Evolutionary conservation across 2,888 invertebrate species (phyloP).

Genomic region (Netelia fuscicornis): DNA sequence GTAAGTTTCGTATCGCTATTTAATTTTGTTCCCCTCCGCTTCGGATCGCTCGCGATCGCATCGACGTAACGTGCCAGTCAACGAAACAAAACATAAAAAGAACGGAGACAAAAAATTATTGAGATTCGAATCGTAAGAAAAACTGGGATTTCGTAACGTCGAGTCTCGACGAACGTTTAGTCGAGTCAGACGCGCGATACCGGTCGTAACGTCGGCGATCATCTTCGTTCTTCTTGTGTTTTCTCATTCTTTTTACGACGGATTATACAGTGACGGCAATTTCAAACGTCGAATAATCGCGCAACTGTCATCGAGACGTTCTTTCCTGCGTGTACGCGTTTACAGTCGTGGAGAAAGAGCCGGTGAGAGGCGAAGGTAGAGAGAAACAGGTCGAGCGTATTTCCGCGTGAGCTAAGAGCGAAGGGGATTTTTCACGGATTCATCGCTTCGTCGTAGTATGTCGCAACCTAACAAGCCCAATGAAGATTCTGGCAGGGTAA

Average conservation of each 20-base stretch:
- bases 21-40: slow-evolving; percentile 17
- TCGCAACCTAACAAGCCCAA: slow-evolving; percentile 49
- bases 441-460: slow-evolving; percentile 12
- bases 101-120: not conserved
- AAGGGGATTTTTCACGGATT: too few species aligned
- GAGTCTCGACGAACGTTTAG: slow-evolving; percentile 24
- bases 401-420: slow-evolving; percentile 26
- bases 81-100: not conserved
- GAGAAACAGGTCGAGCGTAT: slow-evolving; percentile 32
- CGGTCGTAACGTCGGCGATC: slow-evolving; percentile 36
- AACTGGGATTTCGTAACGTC: not conserved
- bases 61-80: not conserved
- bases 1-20: slow-evolving; percentile 61
- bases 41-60: not conserved
- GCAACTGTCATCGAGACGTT: not conserved
- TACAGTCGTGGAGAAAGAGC: slow-evolving; percentile 1
- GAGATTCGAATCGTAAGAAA: not conserved
- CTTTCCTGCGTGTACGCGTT: not conserved
- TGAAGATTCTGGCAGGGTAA: slow-evolving; percentile 46
- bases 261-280: not conserved
- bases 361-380: not conserved
- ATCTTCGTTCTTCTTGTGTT: slow-evolving; percentile 6
- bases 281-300: slow-evolving; percentile 27
- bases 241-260: not conserved
- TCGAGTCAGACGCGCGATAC: slow-evolving; percentile 17